Evolutionary conservation across 2,888 invertebrate species (phyloP), one percentile per base, ranked within the genome.

Genomic region (Linnaemya vulpina): DNA sequence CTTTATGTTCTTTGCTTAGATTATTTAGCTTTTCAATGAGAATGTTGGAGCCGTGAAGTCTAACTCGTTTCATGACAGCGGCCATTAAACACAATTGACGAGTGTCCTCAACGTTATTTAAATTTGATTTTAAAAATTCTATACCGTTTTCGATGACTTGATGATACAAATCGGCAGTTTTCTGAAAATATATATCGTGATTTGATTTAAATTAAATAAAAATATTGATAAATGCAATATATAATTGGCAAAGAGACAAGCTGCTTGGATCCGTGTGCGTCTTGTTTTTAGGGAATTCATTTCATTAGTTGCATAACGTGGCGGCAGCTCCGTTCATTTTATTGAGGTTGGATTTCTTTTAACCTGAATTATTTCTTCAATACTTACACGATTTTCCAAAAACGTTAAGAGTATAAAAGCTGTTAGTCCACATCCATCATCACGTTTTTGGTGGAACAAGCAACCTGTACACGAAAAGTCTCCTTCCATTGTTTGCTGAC

Each of bases 11-110:
- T 93, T 93, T 7, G 93, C 53, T 10, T 7, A 91, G 87, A 92
- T 92, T 86, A 91, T 91, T 83, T 93, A 93, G 62, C 89, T 94
- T 91, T 0, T 60, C 20, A 13, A 62, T 95, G 94, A 87, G 95
- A 95, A 8, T 15, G 0, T 38, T 94, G 7, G 58, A 22, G 15
- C 62, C n/a, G 0, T 10, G 94, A 0, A 95, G 94, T 90, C 96
- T 96, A 9, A 9, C 38, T 38, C 38, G 38, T 38, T 38, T 38
- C 10, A 38, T 38, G 10, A 8, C 38, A 38, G 96, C 96, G 4
- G 95, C 94, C 43, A 95, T 94, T 20, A 97, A 93, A 0, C 97
- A 95, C 74, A 97, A 92, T 0, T 96, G 94, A 91, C 97, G 97
- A 0, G 97, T 93, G 88, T 95, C 95, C 0, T 93, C 65, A 9